phyloP scores from a whole-genome alignment of 2,797 vertebrate species.

The Emys orbicularis region DNA sequence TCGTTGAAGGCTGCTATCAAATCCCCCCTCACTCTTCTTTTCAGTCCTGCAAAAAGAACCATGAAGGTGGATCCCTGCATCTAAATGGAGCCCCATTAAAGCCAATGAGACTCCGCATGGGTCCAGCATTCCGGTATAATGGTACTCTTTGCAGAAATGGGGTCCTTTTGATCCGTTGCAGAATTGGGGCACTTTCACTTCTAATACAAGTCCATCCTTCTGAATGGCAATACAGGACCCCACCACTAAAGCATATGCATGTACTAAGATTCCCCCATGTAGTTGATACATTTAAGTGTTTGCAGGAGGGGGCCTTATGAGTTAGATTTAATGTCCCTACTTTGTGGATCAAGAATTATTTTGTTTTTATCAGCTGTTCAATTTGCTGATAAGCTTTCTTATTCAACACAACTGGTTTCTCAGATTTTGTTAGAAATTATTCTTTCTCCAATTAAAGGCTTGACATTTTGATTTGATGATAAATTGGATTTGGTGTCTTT shows the following conservation, averaged over 20 bases:
- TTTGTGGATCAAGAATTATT: not conserved
- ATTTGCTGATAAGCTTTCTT: not conserved
- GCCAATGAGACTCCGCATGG: not conserved
- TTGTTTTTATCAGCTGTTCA: not conserved
- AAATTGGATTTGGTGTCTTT: not conserved
- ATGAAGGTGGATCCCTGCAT: not conserved
- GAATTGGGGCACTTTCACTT: not conserved
- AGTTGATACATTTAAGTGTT: not conserved
- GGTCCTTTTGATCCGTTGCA: no score
- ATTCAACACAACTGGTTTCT: not conserved
- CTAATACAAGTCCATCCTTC: not conserved
- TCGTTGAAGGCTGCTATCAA: no score
- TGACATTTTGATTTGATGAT: not conserved
- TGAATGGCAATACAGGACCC: not conserved
- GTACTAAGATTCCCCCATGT: not conserved
- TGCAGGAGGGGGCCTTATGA: not conserved
- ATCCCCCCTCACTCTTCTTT: no score
- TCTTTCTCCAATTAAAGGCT: not conserved
- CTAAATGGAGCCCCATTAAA: not conserved
- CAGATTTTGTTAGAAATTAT: not conserved
- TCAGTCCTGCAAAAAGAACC: not conserved
- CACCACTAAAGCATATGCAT: not conserved
- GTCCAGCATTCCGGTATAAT: accelerated
- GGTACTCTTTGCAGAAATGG: not conserved
- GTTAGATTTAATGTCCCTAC: not conserved